Evolutionary conservation across 2,888 invertebrate species (phyloP).

Genomic region (Drosophila parthenogenetica): DNA sequence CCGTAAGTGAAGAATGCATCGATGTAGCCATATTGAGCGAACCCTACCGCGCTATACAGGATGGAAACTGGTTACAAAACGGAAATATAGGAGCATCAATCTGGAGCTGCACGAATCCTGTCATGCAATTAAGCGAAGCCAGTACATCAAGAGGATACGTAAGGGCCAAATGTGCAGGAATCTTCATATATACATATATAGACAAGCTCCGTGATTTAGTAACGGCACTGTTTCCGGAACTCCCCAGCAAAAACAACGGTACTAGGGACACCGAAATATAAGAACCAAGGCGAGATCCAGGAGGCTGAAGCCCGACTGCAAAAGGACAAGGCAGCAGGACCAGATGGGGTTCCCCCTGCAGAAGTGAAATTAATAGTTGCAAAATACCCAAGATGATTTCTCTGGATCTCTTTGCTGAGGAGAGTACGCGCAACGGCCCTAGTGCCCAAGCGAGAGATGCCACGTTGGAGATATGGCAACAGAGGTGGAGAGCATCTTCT

Average conservation of each 20-base stretch:
- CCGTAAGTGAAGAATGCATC: too few relatives aligned
- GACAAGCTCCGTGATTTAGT: background rate
- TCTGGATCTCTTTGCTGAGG: background rate
- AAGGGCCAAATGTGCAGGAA: too few relatives aligned
- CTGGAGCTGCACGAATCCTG: too few relatives aligned
- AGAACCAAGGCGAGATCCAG: background rate
- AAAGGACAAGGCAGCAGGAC: background rate
- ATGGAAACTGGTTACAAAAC: too few relatives aligned
- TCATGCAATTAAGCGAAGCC: too few relatives aligned
- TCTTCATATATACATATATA: too few relatives aligned
- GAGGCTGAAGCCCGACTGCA: background rate
- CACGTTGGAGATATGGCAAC: background rate
- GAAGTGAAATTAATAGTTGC: background rate
- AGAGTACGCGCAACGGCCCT: background rate
- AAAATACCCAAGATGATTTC: background rate
- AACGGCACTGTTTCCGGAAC: background rate
- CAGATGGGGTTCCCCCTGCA: background rate
- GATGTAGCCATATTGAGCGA: too few relatives aligned
- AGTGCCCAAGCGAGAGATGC: background rate
- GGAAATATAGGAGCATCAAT: too few relatives aligned
- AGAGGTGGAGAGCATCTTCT: background rate
- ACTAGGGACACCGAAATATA: too few relatives aligned
- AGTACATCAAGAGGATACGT: too few relatives aligned
- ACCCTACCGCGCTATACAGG: too few relatives aligned
- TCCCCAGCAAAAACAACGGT: too few relatives aligned